A percentile compares a stretch with the other conserved stretches of the same genome.
Conservation (phyloP, 2,888 invertebrate genomes). For the Dasysyrphus albostriatus region DNA sequence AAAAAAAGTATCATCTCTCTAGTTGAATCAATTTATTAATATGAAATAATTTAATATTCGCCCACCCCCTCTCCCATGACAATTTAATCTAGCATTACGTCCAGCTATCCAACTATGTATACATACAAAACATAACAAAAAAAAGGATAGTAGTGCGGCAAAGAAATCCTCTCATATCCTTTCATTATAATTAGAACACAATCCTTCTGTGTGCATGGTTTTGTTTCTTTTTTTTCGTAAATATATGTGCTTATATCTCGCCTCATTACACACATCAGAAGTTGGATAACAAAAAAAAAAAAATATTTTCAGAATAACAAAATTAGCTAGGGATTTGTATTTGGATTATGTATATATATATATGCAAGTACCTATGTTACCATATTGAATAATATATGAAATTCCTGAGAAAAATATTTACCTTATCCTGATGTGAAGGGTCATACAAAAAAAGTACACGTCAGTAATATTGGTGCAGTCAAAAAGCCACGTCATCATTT, state of each 20-base stretch:
- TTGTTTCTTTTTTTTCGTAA: background rate
- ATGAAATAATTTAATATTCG: constrained; percentile 59
- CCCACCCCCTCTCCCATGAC: constrained; percentile 28
- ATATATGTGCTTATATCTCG: constrained; percentile 3
- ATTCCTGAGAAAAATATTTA: constrained; percentile 28
- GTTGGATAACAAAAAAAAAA: constrained; percentile 13
- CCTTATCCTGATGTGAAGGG: background rate
- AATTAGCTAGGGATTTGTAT: constrained; percentile 29
- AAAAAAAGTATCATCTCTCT: constrained; percentile 25
- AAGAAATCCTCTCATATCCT: constrained; percentile 5
- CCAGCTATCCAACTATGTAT: background rate
- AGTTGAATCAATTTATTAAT: constrained; percentile 50
- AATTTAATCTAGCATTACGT: constrained; percentile 13
- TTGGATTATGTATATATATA: background rate
- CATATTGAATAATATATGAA: constrained; percentile 43
- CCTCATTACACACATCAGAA: constrained; percentile 44
- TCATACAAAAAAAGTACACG: background rate
- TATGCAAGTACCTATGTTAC: constrained; percentile 8
- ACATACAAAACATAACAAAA: background rate
- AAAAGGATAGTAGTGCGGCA: background rate
- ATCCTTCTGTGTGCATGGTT: constrained; percentile 10
- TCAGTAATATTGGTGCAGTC: constrained; percentile 9
- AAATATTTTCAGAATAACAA: constrained; percentile 24
- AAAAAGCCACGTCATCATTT: constrained; percentile 58
- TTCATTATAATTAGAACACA: constrained; percentile 22